A percentile compares a stretch with the other conserved stretches of the same genome.
These are phyloP conservation scores for Scaptomyza montana DNA, from an alignment of 1,140 invertebrate genomes.

Conservation along the genomic window DNA sequence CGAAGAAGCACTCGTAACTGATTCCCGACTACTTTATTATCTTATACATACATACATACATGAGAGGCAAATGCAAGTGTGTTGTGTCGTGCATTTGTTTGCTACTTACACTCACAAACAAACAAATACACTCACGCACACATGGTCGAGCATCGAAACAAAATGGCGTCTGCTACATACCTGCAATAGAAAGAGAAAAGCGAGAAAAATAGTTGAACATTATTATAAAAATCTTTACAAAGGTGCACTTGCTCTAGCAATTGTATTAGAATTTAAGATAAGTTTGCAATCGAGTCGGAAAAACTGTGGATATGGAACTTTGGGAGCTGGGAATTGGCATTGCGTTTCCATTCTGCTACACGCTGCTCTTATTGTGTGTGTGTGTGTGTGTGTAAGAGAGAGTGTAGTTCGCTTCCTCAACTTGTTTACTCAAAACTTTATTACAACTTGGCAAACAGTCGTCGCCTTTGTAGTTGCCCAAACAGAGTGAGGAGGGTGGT, in stretches of 20 bases:
- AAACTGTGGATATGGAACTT: neutral
- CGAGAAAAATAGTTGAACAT: slow-evolving; percentile 51
- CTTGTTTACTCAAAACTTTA: slow-evolving; percentile 79
- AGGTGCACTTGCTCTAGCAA: slow-evolving; percentile 25
- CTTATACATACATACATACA: slow-evolving; percentile 25
- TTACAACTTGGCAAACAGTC: slow-evolving; percentile 81
- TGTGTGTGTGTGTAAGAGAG: too few species aligned
- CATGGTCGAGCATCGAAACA: slow-evolving; percentile 31
- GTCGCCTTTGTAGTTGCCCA: slow-evolving; percentile 68
- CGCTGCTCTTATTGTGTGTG: too few species aligned
- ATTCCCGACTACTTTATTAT: slow-evolving; percentile 70
- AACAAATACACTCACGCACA: neutral
- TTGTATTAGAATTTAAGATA: slow-evolving; percentile 82
- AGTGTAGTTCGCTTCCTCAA: slow-evolving; percentile 27
- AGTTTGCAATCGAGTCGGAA: slow-evolving; percentile 44
- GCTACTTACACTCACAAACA: slow-evolving; percentile 52
- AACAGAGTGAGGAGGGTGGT: neutral
- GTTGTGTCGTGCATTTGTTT: slow-evolving; percentile 68
- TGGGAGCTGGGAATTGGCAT: slow-evolving; percentile 24
- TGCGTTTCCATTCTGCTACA: neutral
- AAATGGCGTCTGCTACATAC: slow-evolving; percentile 68
- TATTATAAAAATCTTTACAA: slow-evolving; percentile 66
- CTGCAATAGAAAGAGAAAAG: slow-evolving; percentile 57
- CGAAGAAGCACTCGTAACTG: slow-evolving; percentile 30
- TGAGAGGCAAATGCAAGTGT: slow-evolving; percentile 17